Percentiles rank a stretch among this genome's conserved stretches.
Evolutionary conservation across 2,888 invertebrate genomes (phyloP).

Genomic region (Andrena bicolor): DNA sequence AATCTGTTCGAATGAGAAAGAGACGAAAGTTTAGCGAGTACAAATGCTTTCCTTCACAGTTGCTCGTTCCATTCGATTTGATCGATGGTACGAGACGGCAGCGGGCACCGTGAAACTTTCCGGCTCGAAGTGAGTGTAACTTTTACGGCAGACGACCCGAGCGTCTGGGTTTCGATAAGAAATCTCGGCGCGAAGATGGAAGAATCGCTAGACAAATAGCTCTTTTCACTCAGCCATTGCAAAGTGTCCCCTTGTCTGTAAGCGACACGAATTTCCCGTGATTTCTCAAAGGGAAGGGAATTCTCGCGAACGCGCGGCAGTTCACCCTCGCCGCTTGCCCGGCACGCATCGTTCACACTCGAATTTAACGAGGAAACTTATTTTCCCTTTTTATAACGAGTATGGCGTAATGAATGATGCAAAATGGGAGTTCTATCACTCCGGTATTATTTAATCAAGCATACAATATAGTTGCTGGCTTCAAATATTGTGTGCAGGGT

Average conservation of each 20-base stretch:
- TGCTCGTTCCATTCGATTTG: not conserved
- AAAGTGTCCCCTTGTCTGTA: not conserved
- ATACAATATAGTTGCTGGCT: too few species aligned
- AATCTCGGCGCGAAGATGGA: constrained; percentile 8
- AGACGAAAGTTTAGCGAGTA: not conserved
- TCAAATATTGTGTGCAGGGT: too few species aligned
- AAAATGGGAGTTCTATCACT: too few species aligned
- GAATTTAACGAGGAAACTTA: too few species aligned
- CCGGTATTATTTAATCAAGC: too few species aligned
- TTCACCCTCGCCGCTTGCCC: too few species aligned
- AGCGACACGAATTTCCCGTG: constrained; percentile 4
- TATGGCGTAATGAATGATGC: too few species aligned
- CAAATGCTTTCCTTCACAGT: not conserved
- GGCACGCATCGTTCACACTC: too few species aligned
- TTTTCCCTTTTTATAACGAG: too few species aligned
- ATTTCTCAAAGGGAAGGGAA: not conserved
- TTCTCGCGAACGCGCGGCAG: not conserved
- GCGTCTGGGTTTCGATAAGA: constrained; percentile 21
- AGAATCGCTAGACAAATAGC: constrained; percentile 29
- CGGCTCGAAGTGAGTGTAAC: not conserved
- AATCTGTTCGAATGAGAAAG: not conserved
- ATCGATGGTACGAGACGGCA: not conserved
- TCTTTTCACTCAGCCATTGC: constrained; percentile 4
- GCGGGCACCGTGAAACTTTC: not conserved
- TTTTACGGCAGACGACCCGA: not conserved